Conservation (phyloP, 2,888 invertebrate species). For the Drosophila maculinotata region DNA sequence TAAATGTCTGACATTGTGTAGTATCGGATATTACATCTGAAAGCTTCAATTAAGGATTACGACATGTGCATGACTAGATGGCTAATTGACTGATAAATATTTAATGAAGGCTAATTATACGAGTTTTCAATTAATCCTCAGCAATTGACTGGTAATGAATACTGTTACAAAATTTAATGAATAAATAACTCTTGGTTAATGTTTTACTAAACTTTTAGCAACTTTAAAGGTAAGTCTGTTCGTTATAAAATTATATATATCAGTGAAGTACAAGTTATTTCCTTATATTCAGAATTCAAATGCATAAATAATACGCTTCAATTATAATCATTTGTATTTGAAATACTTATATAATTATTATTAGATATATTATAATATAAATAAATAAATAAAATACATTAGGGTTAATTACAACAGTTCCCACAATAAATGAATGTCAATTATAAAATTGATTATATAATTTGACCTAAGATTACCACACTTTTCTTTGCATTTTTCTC, state of each 20-base stretch:
- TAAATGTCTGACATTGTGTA: conserved; percentile 52
- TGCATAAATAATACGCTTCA: not conserved
- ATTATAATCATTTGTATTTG: not conserved
- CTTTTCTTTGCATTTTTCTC: too few species aligned
- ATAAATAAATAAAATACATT: too few species aligned
- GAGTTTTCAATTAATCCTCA: not conserved
- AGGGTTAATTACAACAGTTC: too few species aligned
- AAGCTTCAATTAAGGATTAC: conserved; percentile 7
- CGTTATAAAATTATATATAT: too few species aligned
- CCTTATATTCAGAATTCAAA: too few species aligned
- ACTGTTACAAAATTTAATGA: not conserved
- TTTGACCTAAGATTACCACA: too few species aligned
- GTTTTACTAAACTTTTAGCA: too few species aligned
- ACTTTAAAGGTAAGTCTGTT: too few species aligned
- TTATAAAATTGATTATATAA: too few species aligned
- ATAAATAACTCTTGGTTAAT: too few species aligned
- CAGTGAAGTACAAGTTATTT: too few species aligned
- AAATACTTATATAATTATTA: not conserved
- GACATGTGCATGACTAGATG: not conserved
- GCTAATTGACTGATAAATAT: conserved; percentile 33
- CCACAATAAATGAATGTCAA: too few species aligned
- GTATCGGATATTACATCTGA: conserved; percentile 15
- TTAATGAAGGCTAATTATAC: conserved; percentile 15
- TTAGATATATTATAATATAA: not conserved
- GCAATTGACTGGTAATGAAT: not conserved